Base-by-base conservation (phyloP, 2,888 invertebrate species). In the Lacanobia oleracea region DNA sequence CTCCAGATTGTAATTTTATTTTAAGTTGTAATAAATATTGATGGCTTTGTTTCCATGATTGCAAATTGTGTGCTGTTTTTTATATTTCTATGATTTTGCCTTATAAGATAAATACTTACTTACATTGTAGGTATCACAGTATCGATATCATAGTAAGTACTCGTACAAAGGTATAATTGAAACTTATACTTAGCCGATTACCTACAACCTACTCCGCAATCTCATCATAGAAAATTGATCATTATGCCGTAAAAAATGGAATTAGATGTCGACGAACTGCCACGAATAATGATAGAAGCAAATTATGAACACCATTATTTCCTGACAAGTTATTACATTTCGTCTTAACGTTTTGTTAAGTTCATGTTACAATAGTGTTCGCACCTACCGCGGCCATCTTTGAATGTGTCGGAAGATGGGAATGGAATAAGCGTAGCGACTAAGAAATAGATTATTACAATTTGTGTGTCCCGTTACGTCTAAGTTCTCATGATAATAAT, bases 181-280 rank as follows among this genome's bases (percentile, higher is more conserved):
- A 79, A 78, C 60, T 78, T 77, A 72, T 75, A 88, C 88, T 12
- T 43, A 48, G 48, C 88, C 88, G 86, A 91, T 91, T 84, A 88
- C 33, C 33, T 33, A 33, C 33, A 3, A 33, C 33, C 77, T 69
- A 78, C 62, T 69, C 75, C 67, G 81, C 78, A 82, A 80, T 87
- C 81, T 80, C 80, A 85, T 86, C 90, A 88, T 87, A 90, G 86
- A 88, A 90, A 93, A 93, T 91, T 92, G 91, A 89, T 90, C 90
- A 91, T 91, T 89, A 79, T 77, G 78, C 81, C 84, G 85, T 87
- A 88, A 87, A 88, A 88, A 91, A 91, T 83, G 85, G 87, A 87
- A 88, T 92, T 83, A 91, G 92, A 91, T 88, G 93, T 85, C 93
- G 92, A 91, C 90, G 94, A 93, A 92, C 93, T 91, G 89, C 65